A percentile compares a stretch with the other conserved stretches of the same genome.
phyloP scores from a whole-genome alignment of 2,113 vertebrate species.

The Melanerpes formicivorus region DNA sequence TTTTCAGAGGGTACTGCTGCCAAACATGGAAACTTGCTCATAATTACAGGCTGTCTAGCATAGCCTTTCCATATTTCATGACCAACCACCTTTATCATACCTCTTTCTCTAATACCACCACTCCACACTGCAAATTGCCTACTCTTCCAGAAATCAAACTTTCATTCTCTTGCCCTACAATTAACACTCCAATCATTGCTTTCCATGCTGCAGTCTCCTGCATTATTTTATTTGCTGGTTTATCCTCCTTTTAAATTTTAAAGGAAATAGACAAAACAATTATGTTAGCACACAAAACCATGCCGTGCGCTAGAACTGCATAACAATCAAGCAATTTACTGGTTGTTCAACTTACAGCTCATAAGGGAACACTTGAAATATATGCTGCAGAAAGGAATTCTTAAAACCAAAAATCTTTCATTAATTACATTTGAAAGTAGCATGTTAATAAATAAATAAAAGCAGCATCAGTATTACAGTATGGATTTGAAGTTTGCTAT shows the following conservation, averaged over 20 bases:
- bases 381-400: background rate
- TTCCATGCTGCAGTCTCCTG: background rate
- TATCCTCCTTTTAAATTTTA: background rate
- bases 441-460: background rate
- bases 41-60: constrained; percentile 43
- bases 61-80: constrained; percentile 6
- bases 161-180: background rate
- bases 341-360: background rate
- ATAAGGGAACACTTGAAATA: background rate
- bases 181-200: background rate
- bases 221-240: background rate
- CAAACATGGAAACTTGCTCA: background rate
- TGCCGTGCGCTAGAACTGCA: background rate
- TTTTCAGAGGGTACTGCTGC: background rate
- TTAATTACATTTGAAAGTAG: background rate
- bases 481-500: background rate
- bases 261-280: background rate
- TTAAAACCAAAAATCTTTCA: background rate
- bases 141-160: background rate
- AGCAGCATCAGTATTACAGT: background rate
- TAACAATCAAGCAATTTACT: background rate
- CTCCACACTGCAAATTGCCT: background rate
- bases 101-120: background rate
- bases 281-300: background rate
- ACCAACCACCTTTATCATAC: background rate